Evolutionary conservation across 2,113 vertebrate genomes (phyloP), one percentile per base, ranked within the genome.

Genomic region (Galeopterus variegatus): DNA sequence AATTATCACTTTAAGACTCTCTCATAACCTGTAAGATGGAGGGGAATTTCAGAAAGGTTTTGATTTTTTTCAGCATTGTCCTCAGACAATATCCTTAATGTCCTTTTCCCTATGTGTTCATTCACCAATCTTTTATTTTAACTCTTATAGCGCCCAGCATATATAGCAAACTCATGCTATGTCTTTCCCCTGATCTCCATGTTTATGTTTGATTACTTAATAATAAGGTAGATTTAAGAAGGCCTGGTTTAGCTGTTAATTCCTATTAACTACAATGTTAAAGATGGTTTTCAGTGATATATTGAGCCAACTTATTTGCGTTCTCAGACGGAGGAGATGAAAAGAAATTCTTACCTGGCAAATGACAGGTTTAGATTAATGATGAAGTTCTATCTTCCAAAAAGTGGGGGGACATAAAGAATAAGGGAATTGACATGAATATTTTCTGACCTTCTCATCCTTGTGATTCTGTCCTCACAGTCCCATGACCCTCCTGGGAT

Each of bases 71-170:
- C 19, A 31, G 45, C 70, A 50, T 92, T 36, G 10, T n/a, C 72
- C 41, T 60, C 10, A 52, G 91, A 15, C 24, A 0, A 13, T 26
- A 12, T 62, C 33, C 83, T 87, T 95, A 26, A 56, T 72, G 84
- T 56, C 11, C 48, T 73, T 86, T 90, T 90, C 62, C 87, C 73
- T 1, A 50, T 69, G 41, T 87, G 52, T 73, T 67, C 0, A 1
- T 95, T 95, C 82, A 45, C 82, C 88, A 95, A 48, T 81, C 93
- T 83, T 88, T 95, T 18, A 18, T 97, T 97, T 97, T 97, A 50
- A 94, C 90, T 96, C 26, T 11, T 87, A 17, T 86, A 28, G 73
- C 95, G 45, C 56, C 82, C 21, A 31, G 1, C 50, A 67, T 45
- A 80, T 75, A 54, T 52, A 67, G 84, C 54, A 1, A 83, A 50